phyloP scores from a whole-genome alignment of 2,113 vertebrate genomes.

The Platycercus adscitus region DNA sequence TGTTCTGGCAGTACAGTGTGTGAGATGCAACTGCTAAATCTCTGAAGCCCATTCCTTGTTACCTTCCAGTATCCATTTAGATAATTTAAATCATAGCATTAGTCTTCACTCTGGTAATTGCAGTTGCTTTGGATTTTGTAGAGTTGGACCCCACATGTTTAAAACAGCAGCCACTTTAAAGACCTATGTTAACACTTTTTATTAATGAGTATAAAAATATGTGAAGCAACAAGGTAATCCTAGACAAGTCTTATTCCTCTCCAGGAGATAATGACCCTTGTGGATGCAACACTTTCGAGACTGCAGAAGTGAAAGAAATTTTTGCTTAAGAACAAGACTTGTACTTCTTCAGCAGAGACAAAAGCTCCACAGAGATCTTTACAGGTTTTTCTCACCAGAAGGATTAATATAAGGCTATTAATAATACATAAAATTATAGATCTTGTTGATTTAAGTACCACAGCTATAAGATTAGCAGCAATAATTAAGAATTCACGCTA shows the following conservation, averaged over 20 bases:
- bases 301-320: slow-evolving; percentile 11
- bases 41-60: not conserved
- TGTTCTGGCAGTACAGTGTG: not conserved
- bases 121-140: not conserved
- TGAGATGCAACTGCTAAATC: not conserved
- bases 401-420: not conserved
- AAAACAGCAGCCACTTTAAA: not conserved
- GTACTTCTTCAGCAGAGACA: not conserved
- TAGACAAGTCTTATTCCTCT: not conserved
- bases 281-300: slow-evolving; percentile 24
- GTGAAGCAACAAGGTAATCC: not conserved
- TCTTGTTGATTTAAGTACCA: not conserved
- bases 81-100: not conserved
- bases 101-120: not conserved
- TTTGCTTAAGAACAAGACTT: not conserved
- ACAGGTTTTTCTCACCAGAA: not conserved
- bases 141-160: not conserved
- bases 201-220: slow-evolving; percentile 30
- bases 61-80: not conserved
- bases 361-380: not conserved
- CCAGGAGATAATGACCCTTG: slow-evolving; percentile 70
- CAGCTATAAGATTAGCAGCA: not conserved
- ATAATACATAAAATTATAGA: not conserved
- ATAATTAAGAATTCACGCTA: not conserved
- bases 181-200: not conserved